Evolutionary conservation across 92 coral and sea anemone genomes (phyloP).

Genomic region (Porites cylindrica): DNA sequence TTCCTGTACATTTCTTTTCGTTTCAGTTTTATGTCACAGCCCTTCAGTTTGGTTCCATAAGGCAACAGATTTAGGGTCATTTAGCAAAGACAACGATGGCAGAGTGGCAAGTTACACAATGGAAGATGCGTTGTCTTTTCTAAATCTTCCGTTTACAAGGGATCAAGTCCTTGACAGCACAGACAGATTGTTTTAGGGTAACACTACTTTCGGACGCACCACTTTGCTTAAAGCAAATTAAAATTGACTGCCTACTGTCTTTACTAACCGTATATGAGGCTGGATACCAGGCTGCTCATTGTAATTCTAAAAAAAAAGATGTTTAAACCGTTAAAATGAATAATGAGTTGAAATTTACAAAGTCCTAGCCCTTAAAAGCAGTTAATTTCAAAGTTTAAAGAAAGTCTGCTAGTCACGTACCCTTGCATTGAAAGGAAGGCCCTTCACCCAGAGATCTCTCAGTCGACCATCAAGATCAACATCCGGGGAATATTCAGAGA

Average conservation of each 20-base stretch:
- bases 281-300: conserved; percentile 91
- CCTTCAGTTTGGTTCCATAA: too few relatives aligned
- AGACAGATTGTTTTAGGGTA: not conserved
- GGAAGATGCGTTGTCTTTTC: not conserved
- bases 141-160: too few relatives aligned
- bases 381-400: not conserved
- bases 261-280: conserved; percentile 74
- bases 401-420: conserved; percentile 13
- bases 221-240: not conserved
- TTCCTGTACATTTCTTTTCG: too few relatives aligned
- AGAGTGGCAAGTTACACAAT: not conserved
- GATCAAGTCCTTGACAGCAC: too few relatives aligned
- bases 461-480: conserved; percentile 76
- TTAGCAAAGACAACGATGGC: not conserved
- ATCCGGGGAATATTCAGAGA: conserved; percentile 74
- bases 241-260: not conserved
- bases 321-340: not conserved
- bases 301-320: conserved; percentile 72
- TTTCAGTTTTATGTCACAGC: too few relatives aligned
- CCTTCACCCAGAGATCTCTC: conserved; percentile 89
- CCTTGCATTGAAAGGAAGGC: conserved; percentile 80
- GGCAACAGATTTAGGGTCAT: too few relatives aligned
- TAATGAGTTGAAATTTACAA: not conserved
- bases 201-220: too few relatives aligned
- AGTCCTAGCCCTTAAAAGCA: too few relatives aligned